Conservation (phyloP, 2,113 vertebrate species). For the Scatophagus argus region DNA sequence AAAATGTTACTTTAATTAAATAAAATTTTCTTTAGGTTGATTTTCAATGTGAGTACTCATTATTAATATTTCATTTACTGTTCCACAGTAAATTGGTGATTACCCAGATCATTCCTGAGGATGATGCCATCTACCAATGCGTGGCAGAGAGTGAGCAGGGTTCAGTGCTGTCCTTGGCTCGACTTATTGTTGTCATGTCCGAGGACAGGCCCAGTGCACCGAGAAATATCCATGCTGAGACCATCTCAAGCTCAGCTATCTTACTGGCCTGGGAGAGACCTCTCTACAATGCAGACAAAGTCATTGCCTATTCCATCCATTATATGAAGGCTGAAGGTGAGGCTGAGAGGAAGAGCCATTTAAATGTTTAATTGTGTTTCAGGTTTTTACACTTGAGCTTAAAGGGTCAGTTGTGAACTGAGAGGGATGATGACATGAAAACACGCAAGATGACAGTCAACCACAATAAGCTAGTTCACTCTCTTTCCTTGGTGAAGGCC, state of each 20-base stretch:
- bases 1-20: neutral
- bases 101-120: slow-evolving; percentile 98
- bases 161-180: slow-evolving; percentile 89
- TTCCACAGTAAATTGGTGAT: slow-evolving; percentile 94
- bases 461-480: slow-evolving; percentile 16
- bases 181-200: slow-evolving; percentile 96
- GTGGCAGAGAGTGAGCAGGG: slow-evolving; percentile 94
- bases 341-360: slow-evolving; percentile 8
- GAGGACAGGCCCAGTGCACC: slow-evolving; percentile 97
- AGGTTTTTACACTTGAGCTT: slow-evolving; percentile 6
- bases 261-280: slow-evolving; percentile 96
- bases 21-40: neutral
- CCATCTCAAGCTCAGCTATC: slow-evolving; percentile 98
- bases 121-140: slow-evolving; percentile 97
- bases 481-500: slow-evolving; percentile 55
- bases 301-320: slow-evolving; percentile 98
- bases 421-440: slow-evolving; percentile 5
- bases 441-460: slow-evolving; percentile 2
- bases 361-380: neutral
- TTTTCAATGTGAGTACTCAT: slow-evolving; percentile 9
- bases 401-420: neutral
- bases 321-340: slow-evolving; percentile 99
- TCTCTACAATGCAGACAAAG: slow-evolving; percentile 94
- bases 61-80: slow-evolving; percentile 7
- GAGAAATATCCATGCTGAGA: slow-evolving; percentile 92